Evolutionary conservation across 1,140 invertebrate genomes (phyloP), one percentile per base, ranked within the genome.

Genomic region (Magallana ariakensis): DNA sequence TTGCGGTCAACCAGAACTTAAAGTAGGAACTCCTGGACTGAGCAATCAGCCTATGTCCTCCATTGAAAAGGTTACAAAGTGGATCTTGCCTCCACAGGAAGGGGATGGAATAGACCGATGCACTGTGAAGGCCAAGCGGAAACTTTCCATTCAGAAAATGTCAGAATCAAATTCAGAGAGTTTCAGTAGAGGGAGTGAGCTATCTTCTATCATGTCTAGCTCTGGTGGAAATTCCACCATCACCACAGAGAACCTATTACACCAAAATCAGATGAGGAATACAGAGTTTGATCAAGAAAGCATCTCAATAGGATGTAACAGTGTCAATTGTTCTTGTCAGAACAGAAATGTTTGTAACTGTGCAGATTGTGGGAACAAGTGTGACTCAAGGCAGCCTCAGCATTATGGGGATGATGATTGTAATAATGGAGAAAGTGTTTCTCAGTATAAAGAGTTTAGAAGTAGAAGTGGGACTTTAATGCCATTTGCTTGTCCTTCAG

Each of bases 21-120:
- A 75, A 75, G 66, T 26, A 75, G 66, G 66, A 75, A 75, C 19
- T 26, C 22, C 22, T 5, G 9, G 33, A 11, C 22, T 75, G 15
- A 26, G 33, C 66, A 75, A 75, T 13, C 66, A 75, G 66, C 66
- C 66, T 26, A 75, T 75, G 66, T 75, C 66, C 0, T 75, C 66
- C 22, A 26, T 75, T 33, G 66, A 75, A 10, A 75, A 75, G 33
- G 66, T 75, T 75, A 75, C 66, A 8, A 75, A 75, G 22, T 75
- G 66, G 66, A 75, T 75, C 7, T 26, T 75, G 66, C 66, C 66
- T 33, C 22, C 66, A 33, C 3, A 75, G 33, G 19, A 62, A 19
- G 19, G 13, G 7, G 58, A 16, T 46, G 33, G 33, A 46, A 46
- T 46, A 19, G 58, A 62, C 58, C 15, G 19, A 19, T 62, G 16